Percentiles rank a stretch among this genome's conserved stretches.
Evolutionary conservation across 2,888 invertebrate genomes (phyloP).

Genomic region (Drosophila infuscata): DNA sequence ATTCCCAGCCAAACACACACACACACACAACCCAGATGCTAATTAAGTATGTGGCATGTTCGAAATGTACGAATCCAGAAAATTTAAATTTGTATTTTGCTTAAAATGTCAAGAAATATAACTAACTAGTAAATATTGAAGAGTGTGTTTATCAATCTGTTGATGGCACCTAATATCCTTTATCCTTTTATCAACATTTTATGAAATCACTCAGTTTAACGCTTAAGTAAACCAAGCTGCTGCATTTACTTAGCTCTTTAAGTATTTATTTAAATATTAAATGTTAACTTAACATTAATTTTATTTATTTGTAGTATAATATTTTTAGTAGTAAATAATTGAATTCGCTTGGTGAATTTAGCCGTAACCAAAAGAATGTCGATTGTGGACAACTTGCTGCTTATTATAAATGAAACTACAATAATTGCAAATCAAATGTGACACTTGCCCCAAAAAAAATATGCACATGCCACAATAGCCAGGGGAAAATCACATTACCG

Average conservation of each 20-base stretch:
- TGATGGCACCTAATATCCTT: conserved; percentile 29
- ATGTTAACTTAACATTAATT: not conserved
- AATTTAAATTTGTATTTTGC: conserved; percentile 38
- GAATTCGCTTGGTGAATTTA: no score
- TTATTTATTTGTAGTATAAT: no score
- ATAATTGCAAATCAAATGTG: conserved; percentile 54
- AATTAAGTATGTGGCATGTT: conserved; percentile 61
- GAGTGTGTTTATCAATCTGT: not conserved
- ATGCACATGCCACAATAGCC: conserved; percentile 28
- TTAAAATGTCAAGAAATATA: conserved; percentile 11
- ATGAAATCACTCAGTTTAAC: conserved; percentile 13
- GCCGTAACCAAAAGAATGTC: conserved; percentile 1
- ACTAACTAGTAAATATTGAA: not conserved
- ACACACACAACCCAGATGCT: conserved; percentile 33
- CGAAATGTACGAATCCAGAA: conserved; percentile 27
- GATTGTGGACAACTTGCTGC: conserved; percentile 12
- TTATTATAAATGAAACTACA: conserved; percentile 40
- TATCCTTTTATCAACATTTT: conserved; percentile 18
- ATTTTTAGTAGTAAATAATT: not conserved
- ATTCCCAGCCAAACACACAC: conserved; percentile 1
- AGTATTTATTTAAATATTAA: not conserved
- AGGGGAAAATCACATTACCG: conserved; percentile 54
- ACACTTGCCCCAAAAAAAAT: conserved; percentile 5
- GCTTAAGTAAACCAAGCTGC: conserved; percentile 7
- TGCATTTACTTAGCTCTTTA: conserved; percentile 30